Conservation (phyloP, 92 coral and sea anemone genomes). For the Zoanthus gigantus region DNA sequence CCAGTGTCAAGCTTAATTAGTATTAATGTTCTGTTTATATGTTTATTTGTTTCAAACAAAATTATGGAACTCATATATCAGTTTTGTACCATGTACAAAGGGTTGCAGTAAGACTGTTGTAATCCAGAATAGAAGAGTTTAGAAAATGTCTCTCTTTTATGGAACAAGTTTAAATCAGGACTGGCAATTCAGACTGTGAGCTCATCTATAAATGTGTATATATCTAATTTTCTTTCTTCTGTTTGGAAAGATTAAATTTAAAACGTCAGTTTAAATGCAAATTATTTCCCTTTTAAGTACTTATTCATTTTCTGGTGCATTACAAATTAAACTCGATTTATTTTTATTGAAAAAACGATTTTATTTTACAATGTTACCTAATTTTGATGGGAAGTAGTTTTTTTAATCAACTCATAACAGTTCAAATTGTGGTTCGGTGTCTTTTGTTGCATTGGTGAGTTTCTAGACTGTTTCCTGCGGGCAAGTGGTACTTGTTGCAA, state of each 20-base stretch:
- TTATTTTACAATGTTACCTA: not conserved
- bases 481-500: not conserved
- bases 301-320: constrained; percentile 6
- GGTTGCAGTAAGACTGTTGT: not conserved
- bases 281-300: not conserved
- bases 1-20: constrained; percentile 21
- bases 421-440: not conserved
- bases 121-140: no score
- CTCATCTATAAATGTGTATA: not conserved
- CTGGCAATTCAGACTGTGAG: not conserved
- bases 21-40: constrained; percentile 17
- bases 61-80: constrained; percentile 7
- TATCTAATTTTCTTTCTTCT: not conserved
- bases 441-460: not conserved
- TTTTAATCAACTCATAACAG: not conserved
- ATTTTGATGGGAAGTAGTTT: not conserved
- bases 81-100: not conserved
- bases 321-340: constrained; percentile 18
- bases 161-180: not conserved
- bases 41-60: constrained; percentile 7
- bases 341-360: constrained; percentile 10
- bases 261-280: not conserved
- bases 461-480: constrained; percentile 14
- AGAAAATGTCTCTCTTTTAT: not conserved
- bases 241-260: not conserved